Base-by-base conservation (phyloP, 2,888 invertebrate species). In the Archaeoteleia sp. region DNA sequence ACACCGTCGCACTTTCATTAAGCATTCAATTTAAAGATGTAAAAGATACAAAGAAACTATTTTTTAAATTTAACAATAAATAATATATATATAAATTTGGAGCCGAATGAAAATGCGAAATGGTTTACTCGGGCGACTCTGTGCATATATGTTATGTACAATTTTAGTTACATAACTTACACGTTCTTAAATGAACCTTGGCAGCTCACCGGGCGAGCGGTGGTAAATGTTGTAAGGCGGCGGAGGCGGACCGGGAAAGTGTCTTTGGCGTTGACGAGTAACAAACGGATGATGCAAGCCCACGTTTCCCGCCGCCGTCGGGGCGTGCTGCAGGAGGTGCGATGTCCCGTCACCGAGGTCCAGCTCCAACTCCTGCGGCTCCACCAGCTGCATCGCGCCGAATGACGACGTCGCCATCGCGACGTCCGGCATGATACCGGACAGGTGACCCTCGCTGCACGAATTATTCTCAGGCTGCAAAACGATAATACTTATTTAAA, bases 401-500 rank as follows among this genome's bases (percentile, higher is more conserved):
- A 88, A 89, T 70, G 89, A 93, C 70, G 90, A 92, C 55, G 91
- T 95, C 78, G 95, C 95, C 95, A 95, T 95, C 9, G 95, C 95
- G 76, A 96, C 95, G 86, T 96, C 96, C 0, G 96, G 96, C 91
- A 96, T 95, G 78, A 93, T 91, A 68, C 94, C 94, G 13, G 93
- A 90, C 67, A 93, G 86, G 76, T 92, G 91, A 76, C 94, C 90
- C 81, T 92, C 88, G 85, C 89, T 89, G 76, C 90, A 89, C 29
- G 89, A 89, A 81, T 87, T 88, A 72, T 87, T 87, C 72, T 88
- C 88, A 29, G 87, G 87, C 75, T 89, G 80, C 72, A 79, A 78
- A 45, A 27, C 7, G 7, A 23, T 5, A 23, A 23, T 6, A 23
- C 3, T 23, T 23, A 23, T 23, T n/a, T n/a, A n/a, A n/a, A n/a